phyloP scores from a whole-genome alignment of 2,113 vertebrate genomes.

The Pionites leucogaster region DNA sequence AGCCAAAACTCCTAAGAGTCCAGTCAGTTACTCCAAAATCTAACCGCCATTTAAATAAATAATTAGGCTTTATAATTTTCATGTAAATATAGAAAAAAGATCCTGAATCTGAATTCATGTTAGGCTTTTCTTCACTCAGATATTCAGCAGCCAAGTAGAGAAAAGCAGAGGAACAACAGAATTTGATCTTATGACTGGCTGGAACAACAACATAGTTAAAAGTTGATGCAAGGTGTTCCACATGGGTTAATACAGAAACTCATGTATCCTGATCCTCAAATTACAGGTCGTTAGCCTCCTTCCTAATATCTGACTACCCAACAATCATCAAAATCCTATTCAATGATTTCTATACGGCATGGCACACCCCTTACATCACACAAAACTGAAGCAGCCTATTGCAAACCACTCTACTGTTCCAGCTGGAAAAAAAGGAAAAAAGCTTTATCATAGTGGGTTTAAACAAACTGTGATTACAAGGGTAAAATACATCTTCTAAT shows the following conservation, averaged over 20 bases:
- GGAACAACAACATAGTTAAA: slow-evolving; percentile 3
- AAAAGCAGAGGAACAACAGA: neutral
- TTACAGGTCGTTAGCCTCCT: neutral
- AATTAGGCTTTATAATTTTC: neutral
- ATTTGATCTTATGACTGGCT: neutral
- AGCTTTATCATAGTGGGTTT: neutral
- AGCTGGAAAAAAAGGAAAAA: neutral
- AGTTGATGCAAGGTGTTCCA: neutral
- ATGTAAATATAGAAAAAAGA: neutral
- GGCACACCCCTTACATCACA: neutral
- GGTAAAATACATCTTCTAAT: neutral
- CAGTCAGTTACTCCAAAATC: neutral
- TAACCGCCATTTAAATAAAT: neutral
- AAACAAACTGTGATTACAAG: neutral
- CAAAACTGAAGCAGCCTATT: neutral
- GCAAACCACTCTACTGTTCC: neutral
- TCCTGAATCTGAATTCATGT: neutral
- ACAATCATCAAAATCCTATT: neutral
- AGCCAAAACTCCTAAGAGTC: neutral
- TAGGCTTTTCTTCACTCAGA: neutral
- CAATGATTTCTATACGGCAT: neutral
- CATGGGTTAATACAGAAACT: neutral
- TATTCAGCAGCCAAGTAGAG: neutral
- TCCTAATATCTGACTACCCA: neutral
- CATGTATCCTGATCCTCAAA: neutral